phyloP scores from a whole-genome alignment of 2,888 invertebrate genomes.

The Sinelater perroti region DNA sequence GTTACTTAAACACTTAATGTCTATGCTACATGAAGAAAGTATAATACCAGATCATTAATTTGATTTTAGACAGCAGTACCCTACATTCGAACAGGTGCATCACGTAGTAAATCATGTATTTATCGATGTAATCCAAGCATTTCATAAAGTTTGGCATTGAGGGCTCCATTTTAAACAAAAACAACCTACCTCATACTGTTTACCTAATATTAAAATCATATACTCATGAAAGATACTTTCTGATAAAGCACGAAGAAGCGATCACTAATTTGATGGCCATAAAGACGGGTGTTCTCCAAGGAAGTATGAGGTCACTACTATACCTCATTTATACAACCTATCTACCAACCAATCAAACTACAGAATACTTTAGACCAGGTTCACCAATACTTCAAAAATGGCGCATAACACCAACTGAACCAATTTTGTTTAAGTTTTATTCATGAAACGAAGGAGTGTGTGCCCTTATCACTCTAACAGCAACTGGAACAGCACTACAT shows the following conservation, averaged over 20 bases:
- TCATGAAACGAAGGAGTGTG: neutral
- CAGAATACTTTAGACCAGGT: neutral
- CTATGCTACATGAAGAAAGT: too few species aligned
- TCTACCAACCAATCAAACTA: slow-evolving; percentile 16
- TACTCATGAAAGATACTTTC: slow-evolving; percentile 13
- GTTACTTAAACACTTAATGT: too few species aligned
- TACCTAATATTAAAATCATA: slow-evolving; percentile 21
- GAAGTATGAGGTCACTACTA: slow-evolving; percentile 32
- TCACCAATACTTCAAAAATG: neutral
- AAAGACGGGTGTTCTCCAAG: slow-evolving; percentile 25
- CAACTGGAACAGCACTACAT: slow-evolving; percentile 4
- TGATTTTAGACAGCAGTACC: too few species aligned
- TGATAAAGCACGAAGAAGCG: slow-evolving; percentile 5
- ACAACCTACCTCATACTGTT: neutral
- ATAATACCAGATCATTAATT: too few species aligned
- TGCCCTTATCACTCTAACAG: neutral
- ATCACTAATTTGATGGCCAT: slow-evolving; percentile 8
- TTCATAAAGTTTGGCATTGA: neutral
- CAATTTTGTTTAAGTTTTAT: neutral
- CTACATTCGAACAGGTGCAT: neutral
- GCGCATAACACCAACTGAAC: neutral
- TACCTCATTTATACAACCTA: slow-evolving; percentile 31
- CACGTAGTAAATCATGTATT: neutral
- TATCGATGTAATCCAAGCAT: too few species aligned
- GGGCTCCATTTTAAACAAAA: neutral